A percentile compares a stretch with the other conserved stretches of the same genome.
phyloP scores from a whole-genome alignment of 2,888 invertebrate genomes.

The Phoenoteleia sp. region DNA sequence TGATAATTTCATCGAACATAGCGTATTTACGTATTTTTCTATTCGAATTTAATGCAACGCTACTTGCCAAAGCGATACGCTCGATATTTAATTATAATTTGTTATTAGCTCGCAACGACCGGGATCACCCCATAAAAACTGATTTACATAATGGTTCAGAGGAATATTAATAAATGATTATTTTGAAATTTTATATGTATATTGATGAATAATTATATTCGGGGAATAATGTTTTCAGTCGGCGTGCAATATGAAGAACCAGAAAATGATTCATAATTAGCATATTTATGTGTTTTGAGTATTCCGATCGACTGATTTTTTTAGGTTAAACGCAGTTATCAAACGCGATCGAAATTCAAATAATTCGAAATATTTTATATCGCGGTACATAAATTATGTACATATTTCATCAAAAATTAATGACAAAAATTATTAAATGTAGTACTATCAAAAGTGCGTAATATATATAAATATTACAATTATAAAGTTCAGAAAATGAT shows the following conservation, averaged over 20 bases:
- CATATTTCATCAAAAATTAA: too few relatives aligned
- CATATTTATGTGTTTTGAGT: slow-evolving; percentile 10
- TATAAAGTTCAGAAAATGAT: too few relatives aligned
- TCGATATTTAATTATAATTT: slow-evolving; percentile 38
- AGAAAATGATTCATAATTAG: slow-evolving; percentile 19
- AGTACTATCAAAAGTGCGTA: too few relatives aligned
- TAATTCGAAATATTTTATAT: background rate
- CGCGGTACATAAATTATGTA: too few relatives aligned
- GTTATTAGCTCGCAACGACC: slow-evolving; percentile 8
- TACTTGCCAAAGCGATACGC: background rate
- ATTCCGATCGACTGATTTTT: slow-evolving; percentile 6
- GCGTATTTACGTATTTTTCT: background rate
- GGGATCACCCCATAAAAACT: background rate
- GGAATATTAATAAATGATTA: slow-evolving; percentile 26
- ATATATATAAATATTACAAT: too few relatives aligned
- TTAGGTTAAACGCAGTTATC: background rate
- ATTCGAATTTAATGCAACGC: background rate
- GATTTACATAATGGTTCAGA: slow-evolving; percentile 32
- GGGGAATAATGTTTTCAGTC: slow-evolving; percentile 24
- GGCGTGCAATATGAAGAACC: background rate
- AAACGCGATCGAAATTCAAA: background rate
- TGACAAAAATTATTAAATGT: too few relatives aligned
- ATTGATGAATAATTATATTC: slow-evolving; percentile 36
- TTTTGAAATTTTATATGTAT: slow-evolving; percentile 20
- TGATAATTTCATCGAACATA: background rate